Base-by-base conservation (phyloP, 2,888 invertebrate genomes). In the Tortricodes alternella region DNA sequence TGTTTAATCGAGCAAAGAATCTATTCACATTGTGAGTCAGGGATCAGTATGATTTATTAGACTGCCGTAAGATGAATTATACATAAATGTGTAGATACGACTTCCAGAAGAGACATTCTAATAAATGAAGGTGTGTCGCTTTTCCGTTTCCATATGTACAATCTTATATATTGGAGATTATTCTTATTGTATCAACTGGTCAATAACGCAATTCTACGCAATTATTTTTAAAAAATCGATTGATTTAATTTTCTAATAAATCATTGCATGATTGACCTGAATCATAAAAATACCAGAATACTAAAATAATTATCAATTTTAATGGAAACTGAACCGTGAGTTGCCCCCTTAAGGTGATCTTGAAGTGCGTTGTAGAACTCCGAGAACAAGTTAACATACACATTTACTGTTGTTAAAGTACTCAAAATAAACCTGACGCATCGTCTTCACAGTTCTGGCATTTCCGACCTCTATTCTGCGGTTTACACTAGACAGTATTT, bases 351-450 rank as follows among this genome's bases (percentile, higher is more conserved):
- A n/a, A n/a, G n/a, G n/a, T n/a, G n/a, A n/a, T n/a, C n/a, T n/a
- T n/a, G n/a, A n/a, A n/a, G n/a, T n/a, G n/a, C n/a, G n/a, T n/a
- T n/a, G n/a, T n/a, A n/a, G n/a, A 35, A 35, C 34, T 7, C 11
- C 5, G 16, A 24, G 21, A 43, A 23, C 29, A 15, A 19, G 39
- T 41, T 24, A 21, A 41, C 13, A 39, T 18, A 24, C 32, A 34
- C n/a, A 23, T 48, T 41, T 48, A 48, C 19, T 15, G 46, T 39
- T 32, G 29, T 46, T 21, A 46, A 53, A n/a, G 23, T 34, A 53
- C 46, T 41, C 41, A 19, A 53, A 53, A 55, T 55, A 55, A 41
- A 29, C 34, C 35, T 43, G 48, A 55, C 48, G 48, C 55, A 49
- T 32, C 24, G 38, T 11, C 34, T 32, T 3, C 38, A 6, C 18